Evolutionary conservation across 1,140 invertebrate species (phyloP).

Genomic region (Hestina assimilis): DNA sequence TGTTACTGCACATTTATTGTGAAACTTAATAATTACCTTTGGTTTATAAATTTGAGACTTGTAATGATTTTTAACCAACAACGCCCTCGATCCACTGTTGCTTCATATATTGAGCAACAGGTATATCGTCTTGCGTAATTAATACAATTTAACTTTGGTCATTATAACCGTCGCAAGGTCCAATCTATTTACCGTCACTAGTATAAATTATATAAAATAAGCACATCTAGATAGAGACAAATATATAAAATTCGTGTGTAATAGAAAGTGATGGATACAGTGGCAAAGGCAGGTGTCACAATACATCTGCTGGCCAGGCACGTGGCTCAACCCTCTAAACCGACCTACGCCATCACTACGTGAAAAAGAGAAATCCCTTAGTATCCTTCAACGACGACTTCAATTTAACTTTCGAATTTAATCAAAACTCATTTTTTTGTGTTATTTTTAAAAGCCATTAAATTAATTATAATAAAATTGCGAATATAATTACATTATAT

Average conservation of each 20-base stretch:
- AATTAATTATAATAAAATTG: no score
- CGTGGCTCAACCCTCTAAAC: slow-evolving; percentile 71
- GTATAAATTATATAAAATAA: slow-evolving; percentile 77
- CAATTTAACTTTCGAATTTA: background rate
- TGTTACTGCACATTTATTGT: no score
- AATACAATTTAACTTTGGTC: slow-evolving; percentile 52
- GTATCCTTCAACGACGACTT: background rate
- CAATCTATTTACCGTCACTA: slow-evolving; percentile 72
- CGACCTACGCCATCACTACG: slow-evolving; percentile 49
- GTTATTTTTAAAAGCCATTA: no score
- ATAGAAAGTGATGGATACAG: slow-evolving; percentile 61
- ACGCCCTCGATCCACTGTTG: no score
- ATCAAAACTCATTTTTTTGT: no score
- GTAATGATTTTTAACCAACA: no score
- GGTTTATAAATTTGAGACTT: background rate
- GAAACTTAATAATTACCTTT: background rate
- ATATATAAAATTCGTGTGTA: slow-evolving; percentile 40
- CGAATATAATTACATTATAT: no score
- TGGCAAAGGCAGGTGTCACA: slow-evolving; percentile 73
- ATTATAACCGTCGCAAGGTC: slow-evolving; percentile 67
- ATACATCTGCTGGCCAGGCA: slow-evolving; percentile 71
- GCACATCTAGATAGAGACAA: slow-evolving; percentile 56
- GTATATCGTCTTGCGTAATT: slow-evolving; percentile 50
- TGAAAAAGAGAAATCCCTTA: slow-evolving; percentile 62
- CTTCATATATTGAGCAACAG: background rate